Base-by-base conservation (phyloP, 1,140 invertebrate species). In the Bombus fervidus region DNA sequence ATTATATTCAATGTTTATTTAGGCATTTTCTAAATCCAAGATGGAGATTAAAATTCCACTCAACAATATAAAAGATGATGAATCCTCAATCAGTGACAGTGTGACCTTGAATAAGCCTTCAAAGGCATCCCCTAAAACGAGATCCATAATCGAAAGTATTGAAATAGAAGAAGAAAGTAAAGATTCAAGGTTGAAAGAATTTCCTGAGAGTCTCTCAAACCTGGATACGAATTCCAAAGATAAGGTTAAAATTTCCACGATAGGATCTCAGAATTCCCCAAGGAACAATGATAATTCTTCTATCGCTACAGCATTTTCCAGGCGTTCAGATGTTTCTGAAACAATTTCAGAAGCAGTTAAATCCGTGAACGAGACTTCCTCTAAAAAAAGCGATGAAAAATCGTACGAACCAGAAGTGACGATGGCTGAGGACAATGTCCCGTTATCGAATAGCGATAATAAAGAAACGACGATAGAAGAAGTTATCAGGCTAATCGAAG, bases 391-490 rank as follows among this genome's bases (percentile, higher is more conserved):
- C 22, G 41, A 68, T 2, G 47, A 25, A 1, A 75, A 62, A 39
- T 41, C 13, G 6, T 41, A 43, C 1, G 68, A 34, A 6, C 13
- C 28, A 1, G 57, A 31, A 41, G 68, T 64, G 8, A 34, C 1
- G 0, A 13, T 13, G 8, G 6, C 15, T 1, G 66, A 66, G 22
- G 8, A 18, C 28, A 77, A 8, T 22, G 37, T 47, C 13, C 3
- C 25, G 6, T 9, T 28, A 25, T 25, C 28, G 22, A 72, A 68
- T 13, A 15, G 9, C 39, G 85, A 59, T 10, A 39, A 53, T 6
- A 72, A 81, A 0, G 71, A 64, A 6, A 62, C n/a, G 22, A 68
- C 71, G n/a, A 83, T 83, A 41, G 84, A 86, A 15, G 87, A 85
- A 77, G 41, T 76, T 62, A 73, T 83, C 10, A 34, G 15, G 12